Evolutionary conservation across 1,140 invertebrate genomes (phyloP).

Genomic region (Lasaia peninsularis): DNA sequence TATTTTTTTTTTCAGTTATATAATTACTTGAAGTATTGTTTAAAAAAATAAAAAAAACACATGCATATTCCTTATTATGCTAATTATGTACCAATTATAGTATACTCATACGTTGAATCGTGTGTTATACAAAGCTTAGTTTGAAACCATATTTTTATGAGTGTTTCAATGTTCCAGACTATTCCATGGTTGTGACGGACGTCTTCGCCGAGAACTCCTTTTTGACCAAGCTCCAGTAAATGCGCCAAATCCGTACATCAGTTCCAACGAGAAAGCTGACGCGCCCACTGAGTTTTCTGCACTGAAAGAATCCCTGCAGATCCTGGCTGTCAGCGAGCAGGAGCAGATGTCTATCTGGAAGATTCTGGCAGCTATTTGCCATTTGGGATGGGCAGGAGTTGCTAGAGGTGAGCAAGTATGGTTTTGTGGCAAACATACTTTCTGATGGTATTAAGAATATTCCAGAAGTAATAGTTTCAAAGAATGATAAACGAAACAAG

Average conservation of each 20-base stretch:
- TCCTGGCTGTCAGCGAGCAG: conserved; percentile 84
- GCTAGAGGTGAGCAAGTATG: conserved; percentile 78
- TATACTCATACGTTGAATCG: too few relatives aligned
- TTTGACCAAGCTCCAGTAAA: conserved; percentile 85
- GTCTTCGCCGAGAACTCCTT: conserved; percentile 87
- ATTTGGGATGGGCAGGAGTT: conserved; percentile 91
- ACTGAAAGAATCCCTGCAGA: conserved; percentile 85
- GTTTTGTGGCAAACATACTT: not conserved
- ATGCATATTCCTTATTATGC: too few relatives aligned
- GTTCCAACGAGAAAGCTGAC: conserved; percentile 87
- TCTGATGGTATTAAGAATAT: too few relatives aligned
- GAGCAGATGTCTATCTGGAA: conserved; percentile 91
- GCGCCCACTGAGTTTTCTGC: conserved; percentile 88
- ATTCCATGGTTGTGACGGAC: conserved; percentile 88
- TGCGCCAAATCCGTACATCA: conserved; percentile 89
- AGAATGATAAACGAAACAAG: too few relatives aligned
- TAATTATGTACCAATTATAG: too few relatives aligned
- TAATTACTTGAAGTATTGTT: too few relatives aligned
- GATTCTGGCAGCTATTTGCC: conserved; percentile 93
- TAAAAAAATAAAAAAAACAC: too few relatives aligned
- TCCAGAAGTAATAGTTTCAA: too few relatives aligned
- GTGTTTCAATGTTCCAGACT: conserved; percentile 82
- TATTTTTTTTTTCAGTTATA: too few relatives aligned
- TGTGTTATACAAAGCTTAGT: too few relatives aligned
- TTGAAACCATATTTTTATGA: not conserved